These are phyloP conservation scores for Polyommatus icarus DNA, from an alignment of 2,888 invertebrate genomes.

Conservation along the genomic window DNA sequence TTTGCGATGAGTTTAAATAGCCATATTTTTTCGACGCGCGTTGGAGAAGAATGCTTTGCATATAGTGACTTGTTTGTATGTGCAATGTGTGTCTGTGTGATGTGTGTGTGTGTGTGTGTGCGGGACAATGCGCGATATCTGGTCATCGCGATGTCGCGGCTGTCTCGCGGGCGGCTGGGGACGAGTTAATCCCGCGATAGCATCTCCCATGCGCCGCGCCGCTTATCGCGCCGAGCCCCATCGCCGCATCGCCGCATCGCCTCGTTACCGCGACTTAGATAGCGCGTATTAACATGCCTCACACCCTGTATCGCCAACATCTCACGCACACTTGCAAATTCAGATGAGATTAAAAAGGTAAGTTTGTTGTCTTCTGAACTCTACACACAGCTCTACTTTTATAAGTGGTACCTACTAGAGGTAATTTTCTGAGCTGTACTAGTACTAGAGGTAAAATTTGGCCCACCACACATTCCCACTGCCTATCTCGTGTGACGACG, in stretches of 20 bases:
- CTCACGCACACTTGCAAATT: background rate
- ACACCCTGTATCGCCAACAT: slow-evolving; percentile 5
- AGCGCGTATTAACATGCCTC: slow-evolving; percentile 26
- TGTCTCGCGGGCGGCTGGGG: background rate
- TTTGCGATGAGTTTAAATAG: background rate
- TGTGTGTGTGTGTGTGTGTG: background rate
- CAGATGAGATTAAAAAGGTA: background rate
- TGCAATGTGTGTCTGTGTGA: too few relatives aligned
- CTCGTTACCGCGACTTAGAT: slow-evolving; percentile 5
- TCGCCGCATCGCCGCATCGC: background rate
- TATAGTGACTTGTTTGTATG: background rate
- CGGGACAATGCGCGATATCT: slow-evolving; percentile 20
- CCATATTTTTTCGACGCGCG: background rate
- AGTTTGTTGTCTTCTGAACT: too few relatives aligned
- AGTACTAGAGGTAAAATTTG: background rate
- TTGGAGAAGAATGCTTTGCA: background rate
- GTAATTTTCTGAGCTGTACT: background rate
- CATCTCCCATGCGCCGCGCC: slow-evolving; percentile 7
- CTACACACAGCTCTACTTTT: background rate
- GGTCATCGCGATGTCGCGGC: slow-evolving; percentile 17
- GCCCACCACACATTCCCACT: too few relatives aligned
- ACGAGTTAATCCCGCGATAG: slow-evolving; percentile 29
- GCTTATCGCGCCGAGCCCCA: background rate
- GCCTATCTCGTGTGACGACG: too few relatives aligned
- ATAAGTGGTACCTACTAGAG: background rate